These are phyloP conservation scores for Psittacula cyanocephala DNA, from an alignment of 2,113 vertebrate genomes.

Conservation along the genomic window DNA sequence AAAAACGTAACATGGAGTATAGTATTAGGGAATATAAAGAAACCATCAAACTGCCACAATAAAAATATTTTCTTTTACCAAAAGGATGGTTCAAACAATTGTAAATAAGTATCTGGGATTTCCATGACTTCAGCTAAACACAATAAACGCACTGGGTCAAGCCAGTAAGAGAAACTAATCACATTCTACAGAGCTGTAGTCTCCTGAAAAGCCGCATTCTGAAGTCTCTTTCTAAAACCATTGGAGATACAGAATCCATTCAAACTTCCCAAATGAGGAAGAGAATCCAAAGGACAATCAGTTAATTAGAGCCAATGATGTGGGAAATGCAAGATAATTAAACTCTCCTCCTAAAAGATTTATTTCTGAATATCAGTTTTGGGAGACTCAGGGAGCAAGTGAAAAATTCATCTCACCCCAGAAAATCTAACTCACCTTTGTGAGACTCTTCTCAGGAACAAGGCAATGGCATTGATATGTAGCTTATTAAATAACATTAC, in stretches of 20 bases:
- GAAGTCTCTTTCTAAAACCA: background rate
- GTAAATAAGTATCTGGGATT: background rate
- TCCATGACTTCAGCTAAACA: background rate
- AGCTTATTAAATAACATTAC: background rate
- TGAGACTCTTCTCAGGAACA: background rate
- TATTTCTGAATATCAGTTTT: background rate
- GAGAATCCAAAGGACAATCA: background rate
- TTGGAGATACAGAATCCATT: background rate
- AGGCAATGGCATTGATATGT: background rate
- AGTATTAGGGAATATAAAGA: background rate
- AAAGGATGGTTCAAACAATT: background rate
- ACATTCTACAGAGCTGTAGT: background rate
- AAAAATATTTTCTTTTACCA: background rate
- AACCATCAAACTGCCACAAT: background rate
- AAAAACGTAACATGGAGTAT: background rate
- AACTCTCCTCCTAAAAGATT: constrained; percentile 14
- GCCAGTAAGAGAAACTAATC: background rate
- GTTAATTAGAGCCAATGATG: background rate
- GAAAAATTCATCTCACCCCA: background rate
- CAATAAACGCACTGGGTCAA: background rate
- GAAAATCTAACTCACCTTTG: background rate
- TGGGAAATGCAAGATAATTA: constrained; percentile 31
- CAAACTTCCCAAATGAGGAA: background rate
- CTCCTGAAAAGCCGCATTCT: background rate
- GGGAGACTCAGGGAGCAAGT: background rate